Evolutionary conservation across 2,797 vertebrate genomes (phyloP), one percentile per base, ranked within the genome.

Genomic region (Mallotus villosus): DNA sequence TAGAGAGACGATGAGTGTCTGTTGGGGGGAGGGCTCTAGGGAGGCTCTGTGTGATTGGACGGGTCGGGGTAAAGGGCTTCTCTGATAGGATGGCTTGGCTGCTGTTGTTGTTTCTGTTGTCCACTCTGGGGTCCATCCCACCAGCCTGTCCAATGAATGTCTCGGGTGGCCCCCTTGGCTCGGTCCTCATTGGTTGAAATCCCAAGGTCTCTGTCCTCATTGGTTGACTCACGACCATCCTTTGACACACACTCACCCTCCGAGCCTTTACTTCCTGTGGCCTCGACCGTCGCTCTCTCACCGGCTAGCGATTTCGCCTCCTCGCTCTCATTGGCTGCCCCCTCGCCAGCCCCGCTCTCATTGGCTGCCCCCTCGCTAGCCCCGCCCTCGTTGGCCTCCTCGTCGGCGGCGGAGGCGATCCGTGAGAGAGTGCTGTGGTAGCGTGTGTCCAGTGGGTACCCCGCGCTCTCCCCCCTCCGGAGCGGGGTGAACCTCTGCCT

Each of bases 401-500:
- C 95, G 0, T 95, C 95, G 0, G 93, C 94, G 0, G 95, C 86
- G 2, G 92, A 91, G 73, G 95, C 85, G n/a, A 96, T 92, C 76
- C 96, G 94, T 0, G 95, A 95, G 11, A 97, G 91, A 14, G 95
- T 96, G 79, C 96, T 95, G 86, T 97, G 96, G 80, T 92, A 82
- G 86, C 93, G 82, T 34, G 91, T 76, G 84, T 95, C 79, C 89
- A 94, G 78, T 72, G 93, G 92, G 79, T 92, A 93, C 5, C 91
- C 85, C 3, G 92, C 92, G 0, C 93, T 94, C 86, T 93, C 92
- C 0, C 93, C 93, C 67, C 92, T 83, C 58, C 88, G 82, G 68
- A 94, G 85, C 0, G 92, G 90, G 0, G 72, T 89, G 63, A 92
- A 93, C 70, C 91, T 84, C 79, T 93, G 93, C 63, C 92, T 84